Percentiles rank a stretch among this genome's conserved stretches.
phyloP scores from a whole-genome alignment of 2,113 vertebrate genomes.

The Lepus americanus region DNA sequence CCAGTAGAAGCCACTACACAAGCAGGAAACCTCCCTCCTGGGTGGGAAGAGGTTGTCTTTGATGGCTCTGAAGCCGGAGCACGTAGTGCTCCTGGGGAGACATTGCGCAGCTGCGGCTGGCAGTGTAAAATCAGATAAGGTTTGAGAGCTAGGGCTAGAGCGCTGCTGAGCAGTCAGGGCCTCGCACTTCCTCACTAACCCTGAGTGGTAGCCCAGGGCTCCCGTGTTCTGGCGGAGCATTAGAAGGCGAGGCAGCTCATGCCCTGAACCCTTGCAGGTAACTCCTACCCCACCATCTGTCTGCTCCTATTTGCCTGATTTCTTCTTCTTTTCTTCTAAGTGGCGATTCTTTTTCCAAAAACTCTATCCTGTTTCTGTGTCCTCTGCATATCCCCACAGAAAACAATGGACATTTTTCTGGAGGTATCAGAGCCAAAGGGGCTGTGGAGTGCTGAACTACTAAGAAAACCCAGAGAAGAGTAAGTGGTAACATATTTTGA shows the following conservation, averaged over 20 bases:
- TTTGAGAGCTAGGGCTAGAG: neutral
- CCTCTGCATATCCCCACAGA: neutral
- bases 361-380: neutral
- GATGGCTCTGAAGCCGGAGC: neutral
- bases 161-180: neutral
- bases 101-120: neutral
- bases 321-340: slow-evolving; percentile 9
- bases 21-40: neutral
- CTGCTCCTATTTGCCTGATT: neutral
- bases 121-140: neutral
- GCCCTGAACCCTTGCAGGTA: neutral
- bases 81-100: neutral
- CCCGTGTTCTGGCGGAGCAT: neutral
- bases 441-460: neutral
- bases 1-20: neutral
- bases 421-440: neutral
- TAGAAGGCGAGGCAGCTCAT: neutral
- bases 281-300: neutral
- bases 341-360: neutral
- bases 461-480: neutral
- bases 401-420: neutral
- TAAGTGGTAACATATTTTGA: neutral
- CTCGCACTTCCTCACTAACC: neutral
- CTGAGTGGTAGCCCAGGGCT: neutral
- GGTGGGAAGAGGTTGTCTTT: neutral